Base-by-base conservation (phyloP, 2,888 invertebrate species). In the Dynastes maya region DNA sequence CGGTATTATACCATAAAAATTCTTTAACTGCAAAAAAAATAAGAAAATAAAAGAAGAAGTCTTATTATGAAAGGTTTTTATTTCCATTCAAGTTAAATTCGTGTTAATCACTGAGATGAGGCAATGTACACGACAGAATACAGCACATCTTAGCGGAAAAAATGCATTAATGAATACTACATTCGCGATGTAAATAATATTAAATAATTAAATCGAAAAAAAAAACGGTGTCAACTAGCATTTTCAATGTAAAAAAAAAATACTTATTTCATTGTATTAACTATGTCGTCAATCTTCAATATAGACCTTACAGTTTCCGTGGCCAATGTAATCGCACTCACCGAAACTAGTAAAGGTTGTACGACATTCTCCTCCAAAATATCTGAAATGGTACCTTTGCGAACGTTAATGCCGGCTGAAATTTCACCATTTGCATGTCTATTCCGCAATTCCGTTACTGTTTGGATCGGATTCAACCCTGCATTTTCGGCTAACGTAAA, bases 261-360 rank as follows among this genome's bases (percentile, higher is more conserved):
- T 3, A n/a, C 32, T 63, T 74, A 72, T 40, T 64, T 55, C 72
- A 72, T 78, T 1, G 78, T 78, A 91, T 95, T 94, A 85, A 99
- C 97, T 89, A 99, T 98, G 90, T 99, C 99, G 90, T 99, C 99
- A 86, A 99, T 99, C 91, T 99, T 99, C 87, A 99, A 92, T 90
- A 99, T 98, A 85, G 97, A 97, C 85, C 98, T 94, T 81, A 99
- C 97, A 72, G 98, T 98, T 91, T 99, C 99, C 0, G 99, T 95
- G 81, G 99, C 95, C 84, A 99, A 93, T 77, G 94, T 96, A 83
- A 99, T 94, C 70, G 98, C 97, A 83, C 97, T 97, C 72, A 94
- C 94, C 78, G 97, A 97, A 75, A 99, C 99, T 86, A 99, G 92
- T 84, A 99, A 91, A 65, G 99, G 99, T 89, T 99, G 99, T 79